phyloP scores from a whole-genome alignment of 2,888 invertebrate species.

The Copidosoma aretas region DNA sequence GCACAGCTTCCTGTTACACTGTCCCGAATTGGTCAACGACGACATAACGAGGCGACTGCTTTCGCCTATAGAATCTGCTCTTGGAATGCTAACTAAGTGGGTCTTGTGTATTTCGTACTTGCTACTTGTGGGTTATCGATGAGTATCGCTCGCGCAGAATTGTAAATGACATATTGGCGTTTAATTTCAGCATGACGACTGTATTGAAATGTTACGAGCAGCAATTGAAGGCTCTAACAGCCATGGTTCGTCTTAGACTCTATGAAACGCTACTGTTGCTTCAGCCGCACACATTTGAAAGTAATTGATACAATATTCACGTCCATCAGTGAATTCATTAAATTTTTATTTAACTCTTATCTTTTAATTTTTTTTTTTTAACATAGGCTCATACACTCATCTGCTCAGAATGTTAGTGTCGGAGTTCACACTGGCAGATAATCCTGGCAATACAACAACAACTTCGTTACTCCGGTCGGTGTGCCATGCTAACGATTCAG shows the following conservation, averaged over 20 bases:
- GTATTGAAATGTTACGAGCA: constrained; percentile 90
- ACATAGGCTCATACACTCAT: constrained; percentile 79
- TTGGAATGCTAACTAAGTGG: constrained; percentile 93
- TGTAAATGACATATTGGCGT: background rate
- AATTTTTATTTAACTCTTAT: background rate
- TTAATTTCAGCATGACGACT: constrained; percentile 73
- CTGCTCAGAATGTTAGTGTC: constrained; percentile 90
- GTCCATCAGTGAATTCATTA: background rate
- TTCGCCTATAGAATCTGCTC: constrained; percentile 92
- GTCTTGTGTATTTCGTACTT: constrained; percentile 10
- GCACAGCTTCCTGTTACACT: constrained; percentile 90
- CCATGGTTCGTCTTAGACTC: constrained; percentile 89
- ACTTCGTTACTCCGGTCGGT: constrained; percentile 77
- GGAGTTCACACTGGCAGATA: constrained; percentile 93
- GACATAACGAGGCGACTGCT: constrained; percentile 89
- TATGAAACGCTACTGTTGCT: constrained; percentile 85
- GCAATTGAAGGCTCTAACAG: constrained; percentile 91
- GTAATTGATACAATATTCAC: constrained; percentile 57
- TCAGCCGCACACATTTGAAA: constrained; percentile 82
- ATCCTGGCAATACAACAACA: constrained; percentile 88
- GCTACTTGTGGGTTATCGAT: background rate
- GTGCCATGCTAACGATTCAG: constrained; percentile 88
- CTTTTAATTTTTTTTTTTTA: constrained; percentile 12
- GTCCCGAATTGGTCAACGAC: constrained; percentile 88
- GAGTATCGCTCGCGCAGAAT: background rate